A percentile compares a stretch with the other conserved stretches of the same genome.
These are phyloP conservation scores for Geodia barretti DNA, from an alignment of 37 sponge, comb jelly and placozoan genomes.

Conservation along the genomic window DNA sequence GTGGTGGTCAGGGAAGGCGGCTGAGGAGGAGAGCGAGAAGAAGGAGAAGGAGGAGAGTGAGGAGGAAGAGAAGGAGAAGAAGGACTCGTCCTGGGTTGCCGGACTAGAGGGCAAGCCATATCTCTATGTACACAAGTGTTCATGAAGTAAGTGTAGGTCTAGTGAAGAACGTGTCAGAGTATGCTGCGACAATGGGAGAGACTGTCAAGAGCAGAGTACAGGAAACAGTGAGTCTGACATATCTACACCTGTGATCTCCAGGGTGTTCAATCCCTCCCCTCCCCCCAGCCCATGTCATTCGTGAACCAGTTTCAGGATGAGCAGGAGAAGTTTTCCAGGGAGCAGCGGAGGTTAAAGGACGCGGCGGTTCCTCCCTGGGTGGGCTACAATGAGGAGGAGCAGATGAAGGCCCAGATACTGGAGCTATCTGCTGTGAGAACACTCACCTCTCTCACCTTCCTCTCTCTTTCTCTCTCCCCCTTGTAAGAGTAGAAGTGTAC, in stretches of 20 bases:
- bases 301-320: conserved; percentile 80
- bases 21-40: conserved; percentile 24
- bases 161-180: conserved; percentile 37
- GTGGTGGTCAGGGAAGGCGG: conserved; percentile 22
- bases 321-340: conserved; percentile 78
- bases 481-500: not conserved
- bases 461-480: not conserved
- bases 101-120: conserved; percentile 9
- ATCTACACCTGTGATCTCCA: not conserved
- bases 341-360: conserved; percentile 58
- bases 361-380: conserved; percentile 96
- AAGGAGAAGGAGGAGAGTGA: conserved; percentile 8
- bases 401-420: conserved; percentile 94
- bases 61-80: not conserved
- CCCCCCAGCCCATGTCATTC: conserved; percentile 36
- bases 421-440: conserved; percentile 84
- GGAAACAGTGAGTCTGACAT: conserved; percentile 2
- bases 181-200: conserved; percentile 57
- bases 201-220: conserved; percentile 44
- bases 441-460: not conserved
- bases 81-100: not conserved
- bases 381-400: conserved; percentile 97
- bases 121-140: not conserved
- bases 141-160: not conserved
- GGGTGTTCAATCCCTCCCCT: not conserved